Percentiles rank a stretch among this genome's conserved stretches.
Evolutionary conservation across 2,888 invertebrate genomes (phyloP).

Genomic region (Eueremaeus valkanovi): DNA sequence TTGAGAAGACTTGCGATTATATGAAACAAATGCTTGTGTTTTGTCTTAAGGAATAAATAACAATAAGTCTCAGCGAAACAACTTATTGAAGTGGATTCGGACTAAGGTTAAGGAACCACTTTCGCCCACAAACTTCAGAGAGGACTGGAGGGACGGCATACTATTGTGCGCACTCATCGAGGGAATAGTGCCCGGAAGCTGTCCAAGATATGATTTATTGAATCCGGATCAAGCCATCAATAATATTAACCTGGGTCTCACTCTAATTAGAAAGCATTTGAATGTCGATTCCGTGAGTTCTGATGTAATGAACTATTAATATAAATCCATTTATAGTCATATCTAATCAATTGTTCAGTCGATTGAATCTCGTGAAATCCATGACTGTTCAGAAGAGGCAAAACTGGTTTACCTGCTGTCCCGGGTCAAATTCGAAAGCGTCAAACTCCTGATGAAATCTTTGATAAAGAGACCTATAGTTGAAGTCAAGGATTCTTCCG

Average conservation of each 20-base stretch:
- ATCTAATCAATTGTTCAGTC: slow-evolving; percentile 40
- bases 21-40: too few relatives aligned
- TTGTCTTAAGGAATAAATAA: slow-evolving; percentile 34
- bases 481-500: neutral
- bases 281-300: slow-evolving; percentile 50
- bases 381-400: slow-evolving; percentile 49
- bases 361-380: slow-evolving; percentile 51
- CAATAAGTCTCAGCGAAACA: slow-evolving; percentile 18
- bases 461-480: slow-evolving; percentile 22
- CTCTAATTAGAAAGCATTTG: slow-evolving; percentile 50
- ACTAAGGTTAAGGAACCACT: slow-evolving; percentile 35
- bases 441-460: slow-evolving; percentile 41
- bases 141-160: slow-evolving; percentile 52
- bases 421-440: slow-evolving; percentile 50
- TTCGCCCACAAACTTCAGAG: slow-evolving; percentile 48
- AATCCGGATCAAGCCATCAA: slow-evolving; percentile 50
- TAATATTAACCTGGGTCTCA: slow-evolving; percentile 52
- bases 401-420: slow-evolving; percentile 51
- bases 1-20: too few relatives aligned
- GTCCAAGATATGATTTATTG: slow-evolving; percentile 51
- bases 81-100: slow-evolving; percentile 43
- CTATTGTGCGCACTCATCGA: slow-evolving; percentile 52
- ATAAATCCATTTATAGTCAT: neutral
- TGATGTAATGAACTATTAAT: neutral
- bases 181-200: slow-evolving; percentile 51